These are phyloP conservation scores for Gadus chalcogrammus DNA, from an alignment of 2,113 vertebrate species.

Conservation along the genomic window DNA sequence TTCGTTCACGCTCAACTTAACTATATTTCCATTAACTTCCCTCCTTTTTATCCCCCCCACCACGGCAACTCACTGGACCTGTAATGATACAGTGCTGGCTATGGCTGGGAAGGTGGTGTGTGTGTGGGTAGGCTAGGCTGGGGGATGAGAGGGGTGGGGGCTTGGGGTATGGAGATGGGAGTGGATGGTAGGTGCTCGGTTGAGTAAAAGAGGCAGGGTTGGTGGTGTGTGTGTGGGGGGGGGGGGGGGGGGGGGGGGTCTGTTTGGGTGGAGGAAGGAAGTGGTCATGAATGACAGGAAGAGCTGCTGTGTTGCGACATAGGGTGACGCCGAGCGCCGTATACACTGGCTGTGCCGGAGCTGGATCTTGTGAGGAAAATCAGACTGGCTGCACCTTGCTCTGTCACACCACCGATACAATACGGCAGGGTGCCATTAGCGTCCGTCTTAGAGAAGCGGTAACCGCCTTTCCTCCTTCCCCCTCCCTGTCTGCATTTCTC, in stretches of 20 bases:
- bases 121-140: too few relatives aligned
- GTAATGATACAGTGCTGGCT: background rate
- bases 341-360: slow-evolving; percentile 15
- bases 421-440: slow-evolving; percentile 29
- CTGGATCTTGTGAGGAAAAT: slow-evolving; percentile 63
- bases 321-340: slow-evolving; percentile 12
- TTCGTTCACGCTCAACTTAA: background rate
- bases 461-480: slow-evolving; percentile 10
- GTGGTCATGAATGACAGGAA: slow-evolving; percentile 75
- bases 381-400: slow-evolving; percentile 15
- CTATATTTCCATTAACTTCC: background rate
- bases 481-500: slow-evolving; percentile 6
- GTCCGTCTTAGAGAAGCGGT: slow-evolving; percentile 11
- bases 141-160: too few relatives aligned
- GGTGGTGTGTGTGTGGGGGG: too few relatives aligned
- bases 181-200: slow-evolving; percentile 9
- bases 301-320: slow-evolving; percentile 42
- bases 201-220: slow-evolving; percentile 10
- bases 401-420: slow-evolving; percentile 57
- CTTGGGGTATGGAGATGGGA: background rate
- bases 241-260: background rate
- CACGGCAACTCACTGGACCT: too few relatives aligned
- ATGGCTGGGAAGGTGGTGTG: background rate
- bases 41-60: background rate
- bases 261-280: slow-evolving; percentile 71